A percentile compares a stretch with the other conserved stretches of the same genome.
phyloP scores from a whole-genome alignment of 2,888 invertebrate species.

The Pollenia angustigena region DNA sequence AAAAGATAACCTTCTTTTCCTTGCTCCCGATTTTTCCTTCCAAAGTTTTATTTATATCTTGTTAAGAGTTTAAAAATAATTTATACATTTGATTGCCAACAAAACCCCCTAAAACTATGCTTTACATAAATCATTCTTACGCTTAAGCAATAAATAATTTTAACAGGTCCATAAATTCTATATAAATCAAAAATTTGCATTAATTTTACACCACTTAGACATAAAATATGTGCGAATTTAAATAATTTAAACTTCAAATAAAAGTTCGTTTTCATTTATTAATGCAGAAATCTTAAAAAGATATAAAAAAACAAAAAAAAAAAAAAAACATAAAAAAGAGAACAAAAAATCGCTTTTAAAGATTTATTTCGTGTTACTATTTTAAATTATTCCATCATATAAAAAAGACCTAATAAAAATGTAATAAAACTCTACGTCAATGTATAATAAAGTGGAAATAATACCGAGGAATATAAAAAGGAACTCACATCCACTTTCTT shows the following conservation, averaged over 20 bases:
- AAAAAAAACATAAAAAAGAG: background rate
- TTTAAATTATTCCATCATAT: conserved; percentile 40
- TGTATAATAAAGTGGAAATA: conserved; percentile 56
- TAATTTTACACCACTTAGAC: conserved; percentile 45
- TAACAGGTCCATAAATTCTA: conserved; percentile 9
- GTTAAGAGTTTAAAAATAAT: background rate
- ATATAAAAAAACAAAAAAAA: conserved; percentile 22
- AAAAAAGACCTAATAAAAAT: conserved; percentile 66
- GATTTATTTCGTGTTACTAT: conserved; percentile 57
- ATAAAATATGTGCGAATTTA: conserved; percentile 31
- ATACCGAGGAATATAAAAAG: conserved; percentile 26
- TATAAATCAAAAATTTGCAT: conserved; percentile 30
- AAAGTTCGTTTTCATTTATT: background rate
- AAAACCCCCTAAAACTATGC: background rate
- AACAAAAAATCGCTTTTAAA: conserved; percentile 34
- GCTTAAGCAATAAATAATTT: conserved; percentile 17
- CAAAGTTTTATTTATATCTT: too few relatives aligned
- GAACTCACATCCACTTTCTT: conserved; percentile 29
- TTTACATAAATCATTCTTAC: conserved; percentile 3
- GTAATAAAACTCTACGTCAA: conserved; percentile 69
- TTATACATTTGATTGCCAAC: background rate
- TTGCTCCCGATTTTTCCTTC: too few relatives aligned
- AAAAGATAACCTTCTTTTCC: too few relatives aligned
- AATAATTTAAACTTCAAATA: conserved; percentile 7
- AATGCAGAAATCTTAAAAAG: background rate